Evolutionary conservation across 2,797 vertebrate genomes (phyloP), one percentile per base, ranked within the genome.

Genomic region (Microctenopoma steveboyesi): DNA sequence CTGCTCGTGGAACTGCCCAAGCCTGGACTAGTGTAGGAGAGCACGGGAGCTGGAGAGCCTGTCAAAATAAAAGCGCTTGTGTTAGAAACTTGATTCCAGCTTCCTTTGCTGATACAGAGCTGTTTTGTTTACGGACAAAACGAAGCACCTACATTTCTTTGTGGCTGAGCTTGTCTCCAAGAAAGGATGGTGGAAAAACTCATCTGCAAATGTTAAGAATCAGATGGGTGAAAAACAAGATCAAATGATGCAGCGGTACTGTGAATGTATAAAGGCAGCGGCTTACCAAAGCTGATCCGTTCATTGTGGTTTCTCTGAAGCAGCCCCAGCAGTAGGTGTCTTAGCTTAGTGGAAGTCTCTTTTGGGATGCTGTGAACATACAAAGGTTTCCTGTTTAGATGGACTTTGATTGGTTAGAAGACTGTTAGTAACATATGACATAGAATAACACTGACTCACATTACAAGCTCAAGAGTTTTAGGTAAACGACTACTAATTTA

Each of bases 171-270:
- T 95, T 37, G 93, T 90, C 50, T 97, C 95, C 40, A 99, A 81
- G 89, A 98, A 99, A 0, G 97, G 95, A 87, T 99, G 97, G 64
- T 94, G 95, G 88, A 99, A 99, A 90, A 99, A 98, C 59, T 96
- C 94, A 79, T 98, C 98, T 99, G 92, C 1, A 64, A 61, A 80
- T 50, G 37, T 2, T 73, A 65, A 75, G 11, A 66, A 51, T 47
- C 9, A 59, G 5, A 39, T 16, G 33, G 47, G n/a, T 67, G 15
- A 56, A 7, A 51, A 7, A 39, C 1, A 9, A 15, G 63, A 49
- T 16, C 3, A 7, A 64, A 60, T 51, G 1, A 28, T 57, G 7
- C 52, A 46, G 56, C 43, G 4, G 2, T 15, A 30, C 33, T 57
- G 2, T 51, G n/a, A 14, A n/a, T 49, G 18, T 27, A 12, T 14